phyloP scores from a whole-genome alignment of 2,113 vertebrate species.

The Serinus canaria region DNA sequence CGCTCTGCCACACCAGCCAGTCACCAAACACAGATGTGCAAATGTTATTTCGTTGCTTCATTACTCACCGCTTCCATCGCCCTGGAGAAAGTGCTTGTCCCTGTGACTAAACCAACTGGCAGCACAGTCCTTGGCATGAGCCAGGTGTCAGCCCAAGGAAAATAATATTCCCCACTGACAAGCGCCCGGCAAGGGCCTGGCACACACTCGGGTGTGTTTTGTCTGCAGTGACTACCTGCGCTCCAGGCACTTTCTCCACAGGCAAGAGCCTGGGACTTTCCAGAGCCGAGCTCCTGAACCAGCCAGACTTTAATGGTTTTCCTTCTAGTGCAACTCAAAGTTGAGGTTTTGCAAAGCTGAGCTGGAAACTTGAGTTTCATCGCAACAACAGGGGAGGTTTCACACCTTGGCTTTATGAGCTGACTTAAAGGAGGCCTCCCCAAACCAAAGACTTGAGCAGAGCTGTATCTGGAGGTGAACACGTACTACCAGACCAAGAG shows the following conservation, averaged over 20 bases:
- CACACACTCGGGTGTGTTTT: background rate
- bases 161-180: background rate
- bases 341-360: background rate
- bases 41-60: background rate
- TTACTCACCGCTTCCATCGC: slow-evolving; percentile 9
- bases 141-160: slow-evolving; percentile 2
- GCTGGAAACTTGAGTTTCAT: background rate
- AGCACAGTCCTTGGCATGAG: background rate
- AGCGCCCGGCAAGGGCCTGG: background rate
- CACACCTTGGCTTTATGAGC: background rate
- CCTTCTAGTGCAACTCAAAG: background rate
- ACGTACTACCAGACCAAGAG: background rate
- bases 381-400: background rate
- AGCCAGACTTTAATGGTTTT: background rate
- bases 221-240: background rate
- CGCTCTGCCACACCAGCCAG: background rate
- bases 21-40: background rate
- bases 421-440: background rate
- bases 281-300: background rate
- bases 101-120: slow-evolving; percentile 25
- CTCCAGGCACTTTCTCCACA: background rate
- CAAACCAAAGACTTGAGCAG: background rate
- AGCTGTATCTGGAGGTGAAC: background rate
- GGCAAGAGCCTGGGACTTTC: background rate
- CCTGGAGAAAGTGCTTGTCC: slow-evolving; percentile 47